A percentile compares a stretch with the other conserved stretches of the same genome.
Conservation (phyloP, 1,140 invertebrate species). For the Drosophila santomea region DNA sequence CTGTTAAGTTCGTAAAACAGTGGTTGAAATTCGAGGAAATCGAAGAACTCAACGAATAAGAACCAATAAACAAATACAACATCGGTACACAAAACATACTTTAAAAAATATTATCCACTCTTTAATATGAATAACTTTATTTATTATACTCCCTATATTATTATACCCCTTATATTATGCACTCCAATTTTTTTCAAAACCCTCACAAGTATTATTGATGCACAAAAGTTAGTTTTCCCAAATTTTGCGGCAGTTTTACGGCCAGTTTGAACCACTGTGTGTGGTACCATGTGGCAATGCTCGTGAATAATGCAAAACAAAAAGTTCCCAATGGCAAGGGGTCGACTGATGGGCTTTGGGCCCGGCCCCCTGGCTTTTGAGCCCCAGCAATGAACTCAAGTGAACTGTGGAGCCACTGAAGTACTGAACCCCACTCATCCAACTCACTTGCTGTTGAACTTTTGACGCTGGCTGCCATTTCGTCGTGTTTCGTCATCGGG, state of each 20-base stretch:
- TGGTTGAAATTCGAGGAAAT: not conserved
- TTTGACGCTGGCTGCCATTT: conserved; percentile 39
- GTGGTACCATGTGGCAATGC: conserved; percentile 39
- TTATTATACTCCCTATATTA: no score
- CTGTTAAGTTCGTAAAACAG: conserved; percentile 15
- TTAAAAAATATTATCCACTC: no score
- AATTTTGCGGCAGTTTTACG: conserved; percentile 11
- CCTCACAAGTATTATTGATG: not conserved
- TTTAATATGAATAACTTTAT: not conserved
- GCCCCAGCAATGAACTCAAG: conserved; percentile 62
- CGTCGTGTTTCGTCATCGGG: conserved; percentile 44
- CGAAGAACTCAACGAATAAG: no score
- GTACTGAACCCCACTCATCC: conserved; percentile 4
- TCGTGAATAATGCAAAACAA: conserved; percentile 54
- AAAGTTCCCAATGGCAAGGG: conserved; percentile 54
- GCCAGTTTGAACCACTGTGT: conserved; percentile 14
- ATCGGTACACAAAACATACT: no score
- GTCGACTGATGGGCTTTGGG: conserved; percentile 33
- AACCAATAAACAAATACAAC: no score
- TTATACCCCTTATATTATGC: not conserved
- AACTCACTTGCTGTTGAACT: conserved; percentile 53
- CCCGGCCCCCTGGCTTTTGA: conserved; percentile 20
- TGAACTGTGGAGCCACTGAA: conserved; percentile 51
- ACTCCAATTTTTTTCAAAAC: not conserved
- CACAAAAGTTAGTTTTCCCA: not conserved